Conservation (phyloP, 2,797 vertebrate genomes). For the Balearica regulorum region DNA sequence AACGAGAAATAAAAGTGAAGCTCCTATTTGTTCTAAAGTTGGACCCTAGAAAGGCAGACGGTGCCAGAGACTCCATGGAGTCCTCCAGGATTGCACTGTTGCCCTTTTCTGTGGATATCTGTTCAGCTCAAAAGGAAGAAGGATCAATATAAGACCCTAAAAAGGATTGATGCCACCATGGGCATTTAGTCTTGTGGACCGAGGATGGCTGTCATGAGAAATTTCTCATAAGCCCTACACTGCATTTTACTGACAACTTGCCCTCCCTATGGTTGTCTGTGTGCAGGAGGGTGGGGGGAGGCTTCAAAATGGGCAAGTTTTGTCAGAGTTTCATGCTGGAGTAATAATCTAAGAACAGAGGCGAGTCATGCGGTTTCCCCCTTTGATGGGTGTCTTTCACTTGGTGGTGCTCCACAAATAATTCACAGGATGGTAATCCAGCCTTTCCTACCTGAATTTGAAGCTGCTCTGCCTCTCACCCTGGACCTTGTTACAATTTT, state of each 20-base stretch:
- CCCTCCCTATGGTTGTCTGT: not conserved
- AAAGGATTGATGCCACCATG: not conserved
- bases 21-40: not conserved
- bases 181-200: not conserved
- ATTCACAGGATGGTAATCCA: not conserved
- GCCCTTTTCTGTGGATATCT: not conserved
- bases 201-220: not conserved
- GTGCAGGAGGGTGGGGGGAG: not conserved
- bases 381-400: not conserved
- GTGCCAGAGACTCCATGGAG: not conserved
- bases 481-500: not conserved
- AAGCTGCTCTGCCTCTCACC: not conserved
- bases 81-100: not conserved
- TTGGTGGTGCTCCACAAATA: not conserved
- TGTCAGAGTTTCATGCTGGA: not conserved
- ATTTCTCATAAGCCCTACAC: not conserved
- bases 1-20: not conserved
- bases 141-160: not conserved
- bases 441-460: not conserved
- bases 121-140: not conserved
- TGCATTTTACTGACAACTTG: not conserved
- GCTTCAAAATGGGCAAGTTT: not conserved
- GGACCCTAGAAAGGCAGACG: not conserved
- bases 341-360: not conserved
- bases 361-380: rapidly evolving